phyloP scores from a whole-genome alignment of 2,888 invertebrate genomes.

The Parnassius orleans region DNA sequence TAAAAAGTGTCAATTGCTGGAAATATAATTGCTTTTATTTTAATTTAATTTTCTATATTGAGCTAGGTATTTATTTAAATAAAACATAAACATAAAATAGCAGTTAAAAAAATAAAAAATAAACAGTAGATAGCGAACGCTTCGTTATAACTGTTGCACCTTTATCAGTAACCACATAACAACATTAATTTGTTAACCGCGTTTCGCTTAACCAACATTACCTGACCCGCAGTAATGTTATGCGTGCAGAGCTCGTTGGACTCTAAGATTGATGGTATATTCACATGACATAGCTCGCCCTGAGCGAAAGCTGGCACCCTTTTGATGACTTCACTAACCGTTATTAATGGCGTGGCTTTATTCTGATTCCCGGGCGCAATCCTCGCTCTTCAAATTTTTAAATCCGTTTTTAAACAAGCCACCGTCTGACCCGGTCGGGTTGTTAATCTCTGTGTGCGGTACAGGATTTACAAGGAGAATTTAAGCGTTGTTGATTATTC shows the following conservation, averaged over 20 bases:
- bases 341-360: slow-evolving; percentile 72
- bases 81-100: background rate
- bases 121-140: background rate
- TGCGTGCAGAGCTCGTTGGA: slow-evolving; percentile 47
- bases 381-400: slow-evolving; percentile 39
- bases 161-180: slow-evolving; percentile 17
- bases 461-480: slow-evolving; percentile 23
- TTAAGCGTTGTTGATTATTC: slow-evolving; percentile 25
- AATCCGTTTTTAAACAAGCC: slow-evolving; percentile 52
- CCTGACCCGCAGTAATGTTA: slow-evolving; percentile 34
- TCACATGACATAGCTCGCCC: slow-evolving; percentile 72
- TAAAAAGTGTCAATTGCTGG: too few species aligned
- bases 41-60: too few species aligned
- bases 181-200: slow-evolving; percentile 18
- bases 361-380: slow-evolving; percentile 51
- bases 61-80: too few species aligned
- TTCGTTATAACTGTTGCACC: slow-evolving; percentile 10
- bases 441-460: slow-evolving; percentile 23
- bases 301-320: slow-evolving; percentile 67
- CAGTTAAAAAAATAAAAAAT: background rate
- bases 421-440: slow-evolving; percentile 28
- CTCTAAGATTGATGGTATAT: slow-evolving; percentile 74
- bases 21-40: too few species aligned
- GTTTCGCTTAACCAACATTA: slow-evolving; percentile 13
- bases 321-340: slow-evolving; percentile 78